A percentile compares a stretch with the other conserved stretches of the same genome.
phyloP scores from a whole-genome alignment of 2,888 invertebrate species.

The Zaprionus bogoriensis region DNA sequence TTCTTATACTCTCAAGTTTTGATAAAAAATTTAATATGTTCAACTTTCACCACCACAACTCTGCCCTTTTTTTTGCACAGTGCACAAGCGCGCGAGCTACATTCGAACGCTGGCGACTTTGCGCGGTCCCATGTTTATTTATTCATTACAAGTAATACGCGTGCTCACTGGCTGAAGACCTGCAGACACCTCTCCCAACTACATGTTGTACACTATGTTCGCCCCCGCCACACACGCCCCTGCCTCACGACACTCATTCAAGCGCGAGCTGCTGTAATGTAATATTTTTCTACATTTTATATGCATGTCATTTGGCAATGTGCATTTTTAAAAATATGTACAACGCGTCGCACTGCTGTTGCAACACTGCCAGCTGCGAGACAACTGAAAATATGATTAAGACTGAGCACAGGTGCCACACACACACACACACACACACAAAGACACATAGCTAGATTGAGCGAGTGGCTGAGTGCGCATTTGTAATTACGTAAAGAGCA shows the following conservation, averaged over 20 bases:
- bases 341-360: slow-evolving; percentile 26
- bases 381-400: slow-evolving; percentile 35
- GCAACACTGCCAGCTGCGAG: not conserved
- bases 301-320: slow-evolving; percentile 70
- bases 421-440: not conserved
- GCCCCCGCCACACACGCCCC: not conserved
- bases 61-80: not conserved
- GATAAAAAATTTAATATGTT: not conserved
- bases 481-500: slow-evolving; percentile 69
- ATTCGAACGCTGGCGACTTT: slow-evolving; percentile 11
- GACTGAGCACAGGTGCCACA: slow-evolving; percentile 21
- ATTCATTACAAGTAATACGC: slow-evolving; percentile 71
- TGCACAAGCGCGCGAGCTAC: not conserved
- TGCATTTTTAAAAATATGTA: slow-evolving; percentile 61
- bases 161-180: no score
- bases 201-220: no score
- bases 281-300: slow-evolving; percentile 66
- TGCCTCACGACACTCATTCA: not conserved
- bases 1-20: not conserved
- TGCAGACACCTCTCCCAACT: no score
- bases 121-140: slow-evolving; percentile 61
- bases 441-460: not conserved
- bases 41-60: not conserved
- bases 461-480: not conserved
- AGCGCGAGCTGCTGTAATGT: slow-evolving; percentile 37